phyloP scores from a whole-genome alignment of 2,888 invertebrate species.

The Margaritifera margaritifera region DNA sequence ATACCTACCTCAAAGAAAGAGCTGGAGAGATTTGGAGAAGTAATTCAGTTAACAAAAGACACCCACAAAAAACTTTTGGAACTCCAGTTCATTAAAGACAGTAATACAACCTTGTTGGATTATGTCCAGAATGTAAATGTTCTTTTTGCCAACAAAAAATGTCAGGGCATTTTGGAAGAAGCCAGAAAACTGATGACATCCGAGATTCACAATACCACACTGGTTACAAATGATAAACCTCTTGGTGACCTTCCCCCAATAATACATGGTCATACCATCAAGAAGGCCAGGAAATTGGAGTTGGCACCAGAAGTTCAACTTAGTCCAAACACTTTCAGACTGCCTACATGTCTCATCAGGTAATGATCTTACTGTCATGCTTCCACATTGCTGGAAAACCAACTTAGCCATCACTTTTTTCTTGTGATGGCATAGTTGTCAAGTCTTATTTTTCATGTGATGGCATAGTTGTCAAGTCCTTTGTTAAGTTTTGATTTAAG shows the following conservation, averaged over 20 bases:
- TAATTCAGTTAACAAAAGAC: slow-evolving; percentile 79
- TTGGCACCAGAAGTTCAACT: slow-evolving; percentile 50
- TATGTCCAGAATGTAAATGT: slow-evolving; percentile 84
- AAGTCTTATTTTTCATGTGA: too few species aligned
- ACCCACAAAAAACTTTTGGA: slow-evolving; percentile 80
- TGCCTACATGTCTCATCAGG: slow-evolving; percentile 77
- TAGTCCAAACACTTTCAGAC: slow-evolving; percentile 70
- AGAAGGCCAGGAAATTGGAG: slow-evolving; percentile 50
- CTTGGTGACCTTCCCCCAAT: slow-evolving; percentile 49
- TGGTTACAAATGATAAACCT: slow-evolving; percentile 52
- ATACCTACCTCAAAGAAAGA: slow-evolving; percentile 85
- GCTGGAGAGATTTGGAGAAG: slow-evolving; percentile 79
- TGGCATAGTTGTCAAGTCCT: too few species aligned
- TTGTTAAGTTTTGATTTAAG: too few species aligned
- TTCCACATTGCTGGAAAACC: too few species aligned
- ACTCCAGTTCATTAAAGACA: slow-evolving; percentile 67
- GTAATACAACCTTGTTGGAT: slow-evolving; percentile 76
- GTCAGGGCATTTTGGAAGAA: slow-evolving; percentile 80
- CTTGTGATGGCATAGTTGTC: too few species aligned
- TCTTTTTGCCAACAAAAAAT: slow-evolving; percentile 84
- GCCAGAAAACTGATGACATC: slow-evolving; percentile 85
- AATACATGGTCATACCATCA: slow-evolving; percentile 33
- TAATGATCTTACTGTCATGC: slow-evolving; percentile 43
- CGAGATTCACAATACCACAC: slow-evolving; percentile 83
- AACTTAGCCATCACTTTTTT: too few species aligned